Evolutionary conservation across 2,797 vertebrate species (phyloP).

Genomic region (Chromis chromis): DNA sequence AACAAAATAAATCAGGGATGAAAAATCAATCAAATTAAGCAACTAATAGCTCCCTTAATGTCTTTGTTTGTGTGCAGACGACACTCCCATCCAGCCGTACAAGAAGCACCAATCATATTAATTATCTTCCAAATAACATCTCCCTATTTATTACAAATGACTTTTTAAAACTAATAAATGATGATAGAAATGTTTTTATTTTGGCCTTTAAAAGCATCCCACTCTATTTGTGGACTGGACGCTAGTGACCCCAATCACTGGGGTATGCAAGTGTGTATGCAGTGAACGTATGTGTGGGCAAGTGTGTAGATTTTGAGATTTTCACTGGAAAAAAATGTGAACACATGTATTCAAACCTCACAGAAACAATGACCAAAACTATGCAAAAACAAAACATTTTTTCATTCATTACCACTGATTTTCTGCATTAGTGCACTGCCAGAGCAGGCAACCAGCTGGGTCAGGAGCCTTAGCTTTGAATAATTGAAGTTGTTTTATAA

Average conservation of each 20-base stretch:
- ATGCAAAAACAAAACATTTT: neutral
- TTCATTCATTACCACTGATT: neutral
- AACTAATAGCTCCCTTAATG: constrained; percentile 80
- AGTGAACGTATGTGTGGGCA: neutral
- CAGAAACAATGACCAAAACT: neutral
- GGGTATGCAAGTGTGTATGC: neutral
- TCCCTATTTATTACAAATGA: constrained; percentile 67
- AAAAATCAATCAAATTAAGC: constrained; percentile 83
- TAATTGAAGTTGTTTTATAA: constrained; percentile 39
- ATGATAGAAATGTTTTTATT: constrained; percentile 57
- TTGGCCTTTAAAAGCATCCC: constrained; percentile 33
- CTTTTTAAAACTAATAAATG: constrained; percentile 61
- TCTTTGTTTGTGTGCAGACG: constrained; percentile 80
- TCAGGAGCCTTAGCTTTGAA: constrained; percentile 23
- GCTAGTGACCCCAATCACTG: constrained; percentile 24
- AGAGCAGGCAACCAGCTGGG: constrained; percentile 24
- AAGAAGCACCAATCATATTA: constrained; percentile 74
- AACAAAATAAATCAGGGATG: constrained; percentile 78
- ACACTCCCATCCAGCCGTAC: constrained; percentile 72
- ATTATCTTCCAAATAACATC: constrained; percentile 74
- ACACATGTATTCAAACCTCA: neutral
- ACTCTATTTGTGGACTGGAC: constrained; percentile 5
- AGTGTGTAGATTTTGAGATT: neutral
- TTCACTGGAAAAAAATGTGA: neutral
- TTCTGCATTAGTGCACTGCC: constrained; percentile 12